Base-by-base conservation (phyloP, 1,140 invertebrate genomes). In the Diorhabda sublineata region DNA sequence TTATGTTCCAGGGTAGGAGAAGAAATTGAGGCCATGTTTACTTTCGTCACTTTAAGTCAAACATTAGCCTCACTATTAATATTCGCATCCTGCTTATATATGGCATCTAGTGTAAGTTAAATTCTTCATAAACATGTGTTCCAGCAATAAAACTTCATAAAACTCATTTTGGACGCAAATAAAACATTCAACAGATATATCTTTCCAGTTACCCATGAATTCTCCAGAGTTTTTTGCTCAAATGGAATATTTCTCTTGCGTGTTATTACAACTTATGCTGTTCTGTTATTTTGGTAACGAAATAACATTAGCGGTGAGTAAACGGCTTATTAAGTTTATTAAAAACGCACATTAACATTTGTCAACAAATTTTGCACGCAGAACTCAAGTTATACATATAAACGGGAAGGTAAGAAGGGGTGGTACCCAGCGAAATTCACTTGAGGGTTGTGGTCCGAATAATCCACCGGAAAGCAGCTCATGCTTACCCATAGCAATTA, bases 241-340 rank as follows among this genome's bases (percentile, higher is more conserved):
- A 64, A 11, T 74, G 26, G 66, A 75, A 58, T 77, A 76, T 60
- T 74, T 75, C 47, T 58, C 68, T 2, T 75, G 77, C 2, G 73
- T 76, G 42, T 67, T 71, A 42, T 64, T 71, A 52, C 73, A 79
- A 69, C 71, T 79, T 43, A 69, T 70, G 2, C 9, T 79, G 43
- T 76, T 77, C 47, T 79, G 74, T 45, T 78, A 71, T 71, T 78
- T 75, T 63, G 77, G 77, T 64, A 77, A 79, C 66, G 68, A 74
- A 67, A 73, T 79, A 4, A 77, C 76, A 42, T 59, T 71, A 67
- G 73, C 69, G 44, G 78, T 79, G 73, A 74, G 73, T 26, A 26
- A 26, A 26, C 26, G 26, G 1, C 26, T 26, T 26, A 26, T 26
- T 26, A 26, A 26, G 1, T 26, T 26, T 26, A 26, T 26, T 26